These are phyloP conservation scores for Bombus difficillimus DNA, from an alignment of 1,140 invertebrate species.

Conservation along the genomic window DNA sequence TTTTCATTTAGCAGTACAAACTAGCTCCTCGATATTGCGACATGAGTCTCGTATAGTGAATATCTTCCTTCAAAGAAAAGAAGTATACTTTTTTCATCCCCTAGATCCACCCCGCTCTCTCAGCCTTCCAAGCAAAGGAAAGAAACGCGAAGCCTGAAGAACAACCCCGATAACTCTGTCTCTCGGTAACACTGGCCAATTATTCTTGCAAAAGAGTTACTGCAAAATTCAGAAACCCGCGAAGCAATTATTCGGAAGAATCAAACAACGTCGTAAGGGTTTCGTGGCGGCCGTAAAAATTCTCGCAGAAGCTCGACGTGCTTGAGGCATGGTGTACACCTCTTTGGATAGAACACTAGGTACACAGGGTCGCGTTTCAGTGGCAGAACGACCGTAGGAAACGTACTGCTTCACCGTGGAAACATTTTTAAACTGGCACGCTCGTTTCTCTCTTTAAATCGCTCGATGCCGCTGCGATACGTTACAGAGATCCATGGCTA, in stretches of 20 bases:
- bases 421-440: constrained; percentile 71
- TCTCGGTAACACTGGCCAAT: too few species aligned
- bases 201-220: background rate
- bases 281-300: constrained; percentile 23
- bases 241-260: constrained; percentile 2
- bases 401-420: constrained; percentile 62
- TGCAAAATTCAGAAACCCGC: background rate
- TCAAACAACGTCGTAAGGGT: constrained; percentile 24
- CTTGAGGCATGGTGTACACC: background rate
- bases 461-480: constrained; percentile 68
- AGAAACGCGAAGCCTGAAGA: too few species aligned
- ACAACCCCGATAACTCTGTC: too few species aligned
- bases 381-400: constrained; percentile 32
- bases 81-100: too few species aligned
- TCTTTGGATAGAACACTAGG: constrained; percentile 18
- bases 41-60: too few species aligned
- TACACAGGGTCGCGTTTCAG: background rate
- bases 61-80: too few species aligned
- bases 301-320: background rate
- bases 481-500: constrained; percentile 59
- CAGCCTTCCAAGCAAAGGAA: too few species aligned
- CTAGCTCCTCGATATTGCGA: too few species aligned
- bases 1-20: too few species aligned
- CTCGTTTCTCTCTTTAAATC: constrained; percentile 73
- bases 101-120: too few species aligned